phyloP scores from a whole-genome alignment of 2,113 vertebrate species.

The Rattus rattus region DNA sequence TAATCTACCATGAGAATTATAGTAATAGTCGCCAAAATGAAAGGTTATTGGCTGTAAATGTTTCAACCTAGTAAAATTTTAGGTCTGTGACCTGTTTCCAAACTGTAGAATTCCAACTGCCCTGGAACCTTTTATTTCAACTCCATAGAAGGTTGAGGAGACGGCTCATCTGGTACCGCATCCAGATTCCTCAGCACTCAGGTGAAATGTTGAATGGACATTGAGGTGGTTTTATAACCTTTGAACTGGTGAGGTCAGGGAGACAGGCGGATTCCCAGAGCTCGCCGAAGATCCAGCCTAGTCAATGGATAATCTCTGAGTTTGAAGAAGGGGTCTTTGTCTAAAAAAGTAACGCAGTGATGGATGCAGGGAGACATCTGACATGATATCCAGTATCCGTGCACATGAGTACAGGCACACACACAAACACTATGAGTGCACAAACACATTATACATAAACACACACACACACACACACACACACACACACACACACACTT shows the following conservation, averaged over 20 bases:
- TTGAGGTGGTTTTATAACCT: background rate
- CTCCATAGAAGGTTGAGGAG: background rate
- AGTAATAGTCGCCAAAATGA: slow-evolving; percentile 35
- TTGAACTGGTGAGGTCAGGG: background rate
- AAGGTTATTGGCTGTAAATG: slow-evolving; percentile 60
- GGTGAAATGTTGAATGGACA: background rate
- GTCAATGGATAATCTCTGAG: background rate
- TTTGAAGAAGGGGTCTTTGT: background rate
- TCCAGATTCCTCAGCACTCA: background rate
- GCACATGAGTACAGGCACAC: background rate
- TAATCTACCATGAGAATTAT: slow-evolving; percentile 52
- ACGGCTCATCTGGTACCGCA: background rate
- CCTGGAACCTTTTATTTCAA: background rate
- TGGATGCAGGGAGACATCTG: background rate
- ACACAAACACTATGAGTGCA: background rate
- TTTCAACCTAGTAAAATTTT: slow-evolving; percentile 49
- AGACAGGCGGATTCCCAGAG: background rate
- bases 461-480: background rate
- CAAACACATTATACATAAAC: background rate
- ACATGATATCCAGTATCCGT: too few species aligned
- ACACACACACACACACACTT: background rate
- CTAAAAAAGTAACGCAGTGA: background rate
- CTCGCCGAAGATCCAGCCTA: background rate
- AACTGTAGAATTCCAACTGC: background rate
- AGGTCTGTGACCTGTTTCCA: slow-evolving; percentile 14